Evolutionary conservation across 2,113 vertebrate genomes (phyloP).

Genomic region (Anguilla japonica): DNA sequence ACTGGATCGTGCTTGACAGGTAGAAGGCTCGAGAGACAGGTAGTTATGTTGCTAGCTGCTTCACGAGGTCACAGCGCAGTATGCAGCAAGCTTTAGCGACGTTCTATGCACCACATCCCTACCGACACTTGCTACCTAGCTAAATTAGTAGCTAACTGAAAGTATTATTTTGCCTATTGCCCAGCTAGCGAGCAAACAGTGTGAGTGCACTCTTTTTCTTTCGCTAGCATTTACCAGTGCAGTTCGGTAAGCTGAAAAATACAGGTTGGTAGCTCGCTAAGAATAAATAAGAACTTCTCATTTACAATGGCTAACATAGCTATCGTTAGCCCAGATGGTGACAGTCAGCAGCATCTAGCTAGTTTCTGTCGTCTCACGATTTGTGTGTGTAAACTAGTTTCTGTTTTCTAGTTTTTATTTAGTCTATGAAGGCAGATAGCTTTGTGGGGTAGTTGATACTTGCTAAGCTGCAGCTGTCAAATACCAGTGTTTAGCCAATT

Average conservation of each 20-base stretch:
- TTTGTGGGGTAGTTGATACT: too few relatives aligned
- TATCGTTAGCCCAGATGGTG: background rate
- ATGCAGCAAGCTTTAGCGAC: background rate
- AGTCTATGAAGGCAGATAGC: too few relatives aligned
- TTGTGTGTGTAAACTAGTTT: too few relatives aligned
- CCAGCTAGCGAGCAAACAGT: background rate
- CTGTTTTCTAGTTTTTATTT: too few relatives aligned
- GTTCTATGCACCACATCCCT: background rate
- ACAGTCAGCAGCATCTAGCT: background rate
- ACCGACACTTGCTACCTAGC: background rate
- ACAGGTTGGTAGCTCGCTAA: background rate
- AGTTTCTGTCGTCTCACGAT: too few relatives aligned
- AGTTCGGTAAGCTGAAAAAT: background rate
- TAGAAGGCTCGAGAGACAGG: slow-evolving; percentile 18
- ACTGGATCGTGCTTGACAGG: slow-evolving; percentile 29
- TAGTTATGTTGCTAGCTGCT: background rate
- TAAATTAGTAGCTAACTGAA: too few relatives aligned
- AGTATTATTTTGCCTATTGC: background rate
- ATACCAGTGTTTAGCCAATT: too few relatives aligned
- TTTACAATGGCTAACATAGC: background rate
- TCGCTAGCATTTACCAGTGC: background rate
- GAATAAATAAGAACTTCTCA: background rate
- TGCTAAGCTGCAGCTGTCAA: too few relatives aligned
- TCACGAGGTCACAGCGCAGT: background rate
- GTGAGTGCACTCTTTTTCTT: background rate